Conservation (phyloP, 2,113 vertebrate species). For the Peromyscus maniculatus region DNA sequence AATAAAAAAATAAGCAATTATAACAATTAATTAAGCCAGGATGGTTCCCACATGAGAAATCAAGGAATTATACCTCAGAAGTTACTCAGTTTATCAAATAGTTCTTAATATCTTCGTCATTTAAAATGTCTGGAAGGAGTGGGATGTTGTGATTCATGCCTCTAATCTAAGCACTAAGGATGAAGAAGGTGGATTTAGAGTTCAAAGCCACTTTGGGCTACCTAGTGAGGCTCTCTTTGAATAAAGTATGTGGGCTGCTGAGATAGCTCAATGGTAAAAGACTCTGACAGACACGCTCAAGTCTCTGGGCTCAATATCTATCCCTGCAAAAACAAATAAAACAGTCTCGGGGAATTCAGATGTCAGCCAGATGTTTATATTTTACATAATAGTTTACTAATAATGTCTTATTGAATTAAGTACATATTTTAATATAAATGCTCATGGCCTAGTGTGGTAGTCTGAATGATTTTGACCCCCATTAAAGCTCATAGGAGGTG, state of each 20-base stretch:
- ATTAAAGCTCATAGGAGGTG: too few species aligned
- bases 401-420: constrained; percentile 45
- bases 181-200: not conserved
- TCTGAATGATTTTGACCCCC: too few species aligned
- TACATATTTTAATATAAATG: constrained; percentile 45
- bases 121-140: constrained; percentile 17
- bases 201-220: not conserved
- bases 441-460: not conserved
- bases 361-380: not conserved
- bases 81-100: constrained; percentile 40
- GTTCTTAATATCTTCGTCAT: constrained; percentile 28
- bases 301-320: not conserved
- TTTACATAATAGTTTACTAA: not conserved
- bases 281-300: not conserved
- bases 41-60: not conserved
- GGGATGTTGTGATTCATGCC: not conserved
- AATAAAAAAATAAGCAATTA: constrained; percentile 52
- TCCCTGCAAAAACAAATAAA: not conserved
- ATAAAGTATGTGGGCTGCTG: not conserved
- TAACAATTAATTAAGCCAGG: not conserved
- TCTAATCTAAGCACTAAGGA: not conserved
- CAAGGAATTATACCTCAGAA: constrained; percentile 7
- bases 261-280: not conserved
- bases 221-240: not conserved
- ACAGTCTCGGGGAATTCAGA: not conserved